Base-by-base conservation (phyloP, 1,140 invertebrate genomes). In the Zaprionus capensis region DNA sequence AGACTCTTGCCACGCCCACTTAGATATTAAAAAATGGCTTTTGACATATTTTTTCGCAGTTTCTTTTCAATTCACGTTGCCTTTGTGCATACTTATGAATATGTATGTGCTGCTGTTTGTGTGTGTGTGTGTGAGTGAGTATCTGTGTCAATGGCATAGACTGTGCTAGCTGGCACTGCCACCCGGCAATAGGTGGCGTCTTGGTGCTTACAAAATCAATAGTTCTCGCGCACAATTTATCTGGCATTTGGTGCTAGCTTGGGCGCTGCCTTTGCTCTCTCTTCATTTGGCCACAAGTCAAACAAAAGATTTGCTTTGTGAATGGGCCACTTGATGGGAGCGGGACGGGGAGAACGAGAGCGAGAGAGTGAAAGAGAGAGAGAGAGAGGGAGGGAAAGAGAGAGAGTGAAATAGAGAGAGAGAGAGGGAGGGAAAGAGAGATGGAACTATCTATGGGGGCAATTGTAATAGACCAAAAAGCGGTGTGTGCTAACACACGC, bases 61-160 rank as follows among this genome's bases (percentile, higher is more conserved):
- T 88, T 88, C 81, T 81, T 81, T 88, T 90, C 85, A 88, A 72
- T 85, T 82, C 81, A 76, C 72, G 64, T 62, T 57, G 66, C 78
- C 65, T 72, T 72, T 74, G 61, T 79, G 70, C 70, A 84, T 38
- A 55, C 24, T 17, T 38, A 66, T 51, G 49, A 38, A 36, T 68
- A 49, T 80, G 62, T 20, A 51, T 34, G 31, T 3, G 31, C 31
- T 11, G 31, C 9, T 36, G 44, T 28, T 22, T 26, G 59, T 14
- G 17, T 49, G 41, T 28, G 22, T 6, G 36, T 20, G 41, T 14
- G 36, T 53, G 44, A 6, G 62, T 58, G 63, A 49, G 85, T 90
- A 88, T 90, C 85, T 88, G 76, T 88, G 84, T 88, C 84, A 88
- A 88, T 88, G 84, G 84, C 84, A 84, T 85, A 80, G 87, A 81